phyloP scores from a whole-genome alignment of 2,113 vertebrate genomes.

The Sinocyclocheilus anophthalmus region DNA sequence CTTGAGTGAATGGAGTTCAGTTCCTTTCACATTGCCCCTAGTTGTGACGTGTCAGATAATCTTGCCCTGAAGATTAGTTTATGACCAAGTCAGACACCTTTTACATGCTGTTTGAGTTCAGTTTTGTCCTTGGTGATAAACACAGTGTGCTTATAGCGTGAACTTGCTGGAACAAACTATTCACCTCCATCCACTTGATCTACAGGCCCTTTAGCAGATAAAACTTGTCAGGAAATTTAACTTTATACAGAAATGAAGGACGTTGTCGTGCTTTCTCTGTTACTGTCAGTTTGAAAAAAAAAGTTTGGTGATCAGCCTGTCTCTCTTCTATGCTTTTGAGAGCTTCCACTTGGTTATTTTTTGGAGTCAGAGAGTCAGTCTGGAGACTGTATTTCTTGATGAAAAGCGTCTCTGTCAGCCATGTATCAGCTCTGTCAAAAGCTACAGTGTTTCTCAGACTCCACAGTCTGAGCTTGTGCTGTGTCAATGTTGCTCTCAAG shows the following conservation, averaged over 20 bases:
- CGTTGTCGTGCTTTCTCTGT: neutral
- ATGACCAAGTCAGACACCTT: neutral
- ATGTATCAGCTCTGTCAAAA: conserved; percentile 71
- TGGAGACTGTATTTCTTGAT: conserved; percentile 60
- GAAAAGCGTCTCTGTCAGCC: conserved; percentile 76
- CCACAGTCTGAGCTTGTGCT: conserved; percentile 48
- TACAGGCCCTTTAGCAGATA: conserved; percentile 17
- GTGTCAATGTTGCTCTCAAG: conserved; percentile 61
- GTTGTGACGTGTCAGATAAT: conserved; percentile 14
- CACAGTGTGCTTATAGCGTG: neutral
- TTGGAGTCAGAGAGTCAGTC: conserved; percentile 35
- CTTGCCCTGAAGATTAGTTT: neutral
- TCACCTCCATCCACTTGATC: neutral
- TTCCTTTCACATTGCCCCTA: neutral
- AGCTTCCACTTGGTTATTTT: conserved; percentile 46
- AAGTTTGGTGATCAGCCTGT: neutral
- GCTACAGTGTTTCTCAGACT: conserved; percentile 70
- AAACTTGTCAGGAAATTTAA: neutral
- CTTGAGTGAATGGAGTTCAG: neutral
- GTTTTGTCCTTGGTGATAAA: conserved; percentile 39
- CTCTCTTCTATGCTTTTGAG: conserved; percentile 23
- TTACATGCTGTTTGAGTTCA: neutral
- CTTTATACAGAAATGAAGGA: conserved; percentile 48
- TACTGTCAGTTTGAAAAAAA: neutral
- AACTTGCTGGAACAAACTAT: neutral